phyloP scores from a whole-genome alignment of 2,888 invertebrate species.

The Trypoxylon attenuatum region DNA sequence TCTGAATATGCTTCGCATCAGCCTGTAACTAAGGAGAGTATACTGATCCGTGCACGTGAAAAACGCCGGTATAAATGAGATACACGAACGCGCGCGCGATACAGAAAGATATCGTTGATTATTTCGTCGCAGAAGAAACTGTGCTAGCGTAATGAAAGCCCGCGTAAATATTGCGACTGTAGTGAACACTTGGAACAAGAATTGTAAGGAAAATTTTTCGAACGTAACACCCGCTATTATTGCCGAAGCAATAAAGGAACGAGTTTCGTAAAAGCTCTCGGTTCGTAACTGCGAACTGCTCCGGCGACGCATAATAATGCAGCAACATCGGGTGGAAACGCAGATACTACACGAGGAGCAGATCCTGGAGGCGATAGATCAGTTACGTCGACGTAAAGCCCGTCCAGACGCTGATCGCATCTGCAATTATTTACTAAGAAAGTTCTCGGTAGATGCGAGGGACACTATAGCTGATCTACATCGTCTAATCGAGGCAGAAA shows the following conservation, averaged over 20 bases:
- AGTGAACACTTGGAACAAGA: neutral
- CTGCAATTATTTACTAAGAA: constrained; percentile 86
- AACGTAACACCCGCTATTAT: too few relatives aligned
- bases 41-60: too few relatives aligned
- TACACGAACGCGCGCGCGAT: too few relatives aligned
- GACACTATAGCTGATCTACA: constrained; percentile 85
- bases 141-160: too few relatives aligned
- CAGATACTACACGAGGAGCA: constrained; percentile 83
- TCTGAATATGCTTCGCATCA: too few relatives aligned
- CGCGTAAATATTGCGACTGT: too few relatives aligned
- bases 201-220: too few relatives aligned
- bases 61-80: too few relatives aligned
- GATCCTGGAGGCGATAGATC: constrained; percentile 90
- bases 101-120: too few relatives aligned
- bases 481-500: constrained; percentile 84
- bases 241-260: too few relatives aligned
- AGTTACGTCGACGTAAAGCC: constrained; percentile 87
- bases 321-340: constrained; percentile 73
- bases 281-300: constrained; percentile 4
- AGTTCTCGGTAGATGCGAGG: constrained; percentile 82
- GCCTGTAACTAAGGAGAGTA: too few relatives aligned
- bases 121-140: too few relatives aligned
- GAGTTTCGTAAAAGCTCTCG: neutral
- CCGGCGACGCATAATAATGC: constrained; percentile 52
- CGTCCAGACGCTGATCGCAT: constrained; percentile 89